These are phyloP conservation scores for Eledone cirrhosa DNA, from an alignment of 2,888 invertebrate species.

Conservation along the genomic window DNA sequence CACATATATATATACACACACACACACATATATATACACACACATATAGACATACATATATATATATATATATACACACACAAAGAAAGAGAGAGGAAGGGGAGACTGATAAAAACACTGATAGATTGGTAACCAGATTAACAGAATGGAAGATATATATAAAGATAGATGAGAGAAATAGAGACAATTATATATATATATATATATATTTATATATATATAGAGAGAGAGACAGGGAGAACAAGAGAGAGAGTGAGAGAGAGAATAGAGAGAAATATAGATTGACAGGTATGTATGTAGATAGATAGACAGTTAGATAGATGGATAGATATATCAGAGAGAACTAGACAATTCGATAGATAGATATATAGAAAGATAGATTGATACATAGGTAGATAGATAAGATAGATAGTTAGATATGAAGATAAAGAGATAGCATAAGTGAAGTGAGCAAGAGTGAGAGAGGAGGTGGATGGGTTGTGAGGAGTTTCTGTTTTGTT, in stretches of 20 bases:
- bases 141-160: no score
- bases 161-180: no score
- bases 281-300: not conserved
- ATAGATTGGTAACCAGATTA: not conserved
- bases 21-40: not conserved
- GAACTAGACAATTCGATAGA: not conserved
- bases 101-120: not conserved
- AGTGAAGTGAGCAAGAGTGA: not conserved
- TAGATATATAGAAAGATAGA: not conserved
- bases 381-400: not conserved
- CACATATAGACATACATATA: not conserved
- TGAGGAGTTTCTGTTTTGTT: not conserved
- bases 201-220: no score
- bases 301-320: no score
- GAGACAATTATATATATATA: no score
- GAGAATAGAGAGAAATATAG: no score
- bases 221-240: no score
- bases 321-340: not conserved
- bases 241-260: no score
- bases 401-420: not conserved
- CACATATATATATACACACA: not conserved
- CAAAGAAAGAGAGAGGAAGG: not conserved
- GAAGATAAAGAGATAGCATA: not conserved
- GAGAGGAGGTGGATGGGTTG: no score
- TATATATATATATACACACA: no score